Base-by-base conservation (phyloP, 2,888 invertebrate genomes). In the Stegana nigrithorax region DNA sequence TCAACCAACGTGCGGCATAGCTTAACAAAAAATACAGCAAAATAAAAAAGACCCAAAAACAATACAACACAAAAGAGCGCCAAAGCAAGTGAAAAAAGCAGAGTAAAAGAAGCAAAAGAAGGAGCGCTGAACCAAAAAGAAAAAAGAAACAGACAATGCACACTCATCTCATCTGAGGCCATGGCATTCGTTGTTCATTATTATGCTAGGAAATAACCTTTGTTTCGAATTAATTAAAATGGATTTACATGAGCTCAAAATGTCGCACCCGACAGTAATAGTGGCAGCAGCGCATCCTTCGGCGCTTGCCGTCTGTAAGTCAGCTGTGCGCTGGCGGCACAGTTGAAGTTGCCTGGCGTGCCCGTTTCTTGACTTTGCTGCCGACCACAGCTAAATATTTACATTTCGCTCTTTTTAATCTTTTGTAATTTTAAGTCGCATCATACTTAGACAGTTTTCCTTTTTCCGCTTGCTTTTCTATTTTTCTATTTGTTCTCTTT, bases 161-260 rank as follows among this genome's bases (percentile, higher is more conserved):
- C 5, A 7, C 14, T 44, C 45, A n/a, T 19, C n/a, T 27, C 5
- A n/a, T 26, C 53, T 14, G 29, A 8, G n/a, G n/a, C 27, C 21
- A 10, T 50, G 25, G 42, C 50, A 36, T 39, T n/a, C 56, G 47
- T 60, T 60, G 67, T 77, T 80, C 75, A 80, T 80, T 80, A 80
- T 70, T 73, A 76, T 80, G 68, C 75, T 67, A 66, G 67, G 67
- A 73, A 71, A 71, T 74, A 79, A 76, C 80, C 80, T 80, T 79
- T 80, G 80, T 80, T 78, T 74, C 74, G 79, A 80, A 77, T 80
- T 79, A 79, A 80, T 80, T 80, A 79, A 79, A 80, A 79, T 77
- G 80, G 80, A 79, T 80, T 80, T 80, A 77, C 80, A 79, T 79
- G 79, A 75, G 75, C 74, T 77, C 72, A 73, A 78, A 73, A 75